Percentiles rank a stretch among this genome's conserved stretches.
phyloP scores from a whole-genome alignment of 2,888 invertebrate species.

The Phortica magna region DNA sequence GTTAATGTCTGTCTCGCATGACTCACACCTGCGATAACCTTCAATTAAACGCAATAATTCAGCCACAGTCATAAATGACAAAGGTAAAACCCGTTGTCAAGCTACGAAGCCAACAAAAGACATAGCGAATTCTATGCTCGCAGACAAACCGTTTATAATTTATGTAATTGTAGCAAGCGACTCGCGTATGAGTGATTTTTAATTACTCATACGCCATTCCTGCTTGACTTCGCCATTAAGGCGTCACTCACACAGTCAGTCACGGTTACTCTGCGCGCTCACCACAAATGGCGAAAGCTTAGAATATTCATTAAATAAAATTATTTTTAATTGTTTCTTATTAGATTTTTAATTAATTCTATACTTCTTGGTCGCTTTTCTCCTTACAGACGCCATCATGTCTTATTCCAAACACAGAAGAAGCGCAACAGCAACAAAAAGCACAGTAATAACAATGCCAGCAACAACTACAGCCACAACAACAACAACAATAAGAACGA shows the following conservation, averaged over 20 bases:
- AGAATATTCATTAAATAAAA: constrained; percentile 5
- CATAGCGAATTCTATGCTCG: not conserved
- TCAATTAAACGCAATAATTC: constrained; percentile 20
- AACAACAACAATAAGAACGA: too few species aligned
- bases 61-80: constrained; percentile 19
- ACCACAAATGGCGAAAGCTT: not conserved
- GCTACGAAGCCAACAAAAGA: not conserved
- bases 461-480: not conserved
- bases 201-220: constrained; percentile 28
- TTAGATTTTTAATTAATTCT: constrained; percentile 6
- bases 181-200: constrained; percentile 30
- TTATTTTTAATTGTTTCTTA: not conserved
- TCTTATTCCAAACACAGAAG: not conserved
- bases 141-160: constrained; percentile 30
- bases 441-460: not conserved
- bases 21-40: constrained; percentile 24
- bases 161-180: constrained; percentile 36
- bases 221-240: not conserved
- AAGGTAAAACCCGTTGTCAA: constrained; percentile 19
- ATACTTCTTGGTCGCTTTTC: constrained; percentile 9
- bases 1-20: not conserved
- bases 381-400: constrained; percentile 20
- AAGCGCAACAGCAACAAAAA: not conserved
- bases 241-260: constrained; percentile 1
- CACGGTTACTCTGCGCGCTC: not conserved